Evolutionary conservation across 2,888 invertebrate species (phyloP).

Genomic region (Pseudococcus longispinus): DNA sequence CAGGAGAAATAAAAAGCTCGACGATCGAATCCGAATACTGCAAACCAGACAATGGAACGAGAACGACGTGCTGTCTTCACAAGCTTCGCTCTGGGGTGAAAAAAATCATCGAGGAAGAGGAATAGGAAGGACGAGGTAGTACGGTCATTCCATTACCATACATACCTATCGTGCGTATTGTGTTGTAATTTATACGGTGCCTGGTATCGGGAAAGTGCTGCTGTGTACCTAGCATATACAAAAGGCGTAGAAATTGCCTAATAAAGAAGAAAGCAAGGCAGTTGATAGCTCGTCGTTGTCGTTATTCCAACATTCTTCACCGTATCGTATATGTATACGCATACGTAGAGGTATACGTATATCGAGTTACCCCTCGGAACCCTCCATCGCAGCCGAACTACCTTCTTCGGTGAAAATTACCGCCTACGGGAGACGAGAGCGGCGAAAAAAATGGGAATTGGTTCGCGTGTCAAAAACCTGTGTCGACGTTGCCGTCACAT

Average conservation of each 20-base stretch:
- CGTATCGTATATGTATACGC: background rate
- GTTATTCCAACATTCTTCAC: background rate
- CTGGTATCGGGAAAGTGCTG: background rate
- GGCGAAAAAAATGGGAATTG: background rate
- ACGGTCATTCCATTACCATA: background rate
- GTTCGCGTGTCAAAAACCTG: background rate
- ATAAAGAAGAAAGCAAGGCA: background rate
- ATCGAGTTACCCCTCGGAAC: background rate
- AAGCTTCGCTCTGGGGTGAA: too few species aligned
- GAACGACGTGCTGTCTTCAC: too few species aligned
- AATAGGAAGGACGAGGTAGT: background rate
- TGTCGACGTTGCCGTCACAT: background rate
- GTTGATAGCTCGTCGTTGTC: background rate
- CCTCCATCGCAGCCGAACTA: background rate
- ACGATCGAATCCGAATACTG: too few species aligned
- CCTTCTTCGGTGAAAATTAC: background rate
- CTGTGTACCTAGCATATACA: background rate
- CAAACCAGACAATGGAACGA: too few species aligned
- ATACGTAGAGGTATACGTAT: background rate
- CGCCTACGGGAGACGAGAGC: background rate
- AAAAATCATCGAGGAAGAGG: too few species aligned
- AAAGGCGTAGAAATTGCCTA: background rate
- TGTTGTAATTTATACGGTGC: constrained; percentile 5
- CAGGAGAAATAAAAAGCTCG: too few species aligned
- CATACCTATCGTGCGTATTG: background rate